A percentile compares a stretch with the other conserved stretches of the same genome.
Conservation (phyloP, 1,140 invertebrate genomes). For the Drosophila orosa region DNA sequence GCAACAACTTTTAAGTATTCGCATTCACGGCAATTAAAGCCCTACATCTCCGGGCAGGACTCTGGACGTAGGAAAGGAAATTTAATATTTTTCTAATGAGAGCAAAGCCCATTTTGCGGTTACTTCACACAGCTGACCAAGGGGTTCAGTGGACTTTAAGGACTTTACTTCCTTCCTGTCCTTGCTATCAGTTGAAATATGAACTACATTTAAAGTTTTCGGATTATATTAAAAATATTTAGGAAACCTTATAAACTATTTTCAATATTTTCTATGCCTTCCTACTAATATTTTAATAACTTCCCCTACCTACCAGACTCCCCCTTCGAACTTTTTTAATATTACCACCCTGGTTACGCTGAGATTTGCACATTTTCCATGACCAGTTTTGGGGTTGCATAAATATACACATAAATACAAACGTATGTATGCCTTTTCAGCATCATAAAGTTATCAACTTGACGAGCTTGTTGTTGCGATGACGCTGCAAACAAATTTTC, state of each 20-base stretch:
- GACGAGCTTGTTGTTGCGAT: slow-evolving; percentile 69
- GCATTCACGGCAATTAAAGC: slow-evolving; percentile 77
- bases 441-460: slow-evolving; percentile 77
- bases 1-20: slow-evolving; percentile 80
- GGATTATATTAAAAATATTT: background rate
- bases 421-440: slow-evolving; percentile 9
- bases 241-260: background rate
- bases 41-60: slow-evolving; percentile 7
- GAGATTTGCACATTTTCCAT: slow-evolving; percentile 36
- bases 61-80: slow-evolving; percentile 42
- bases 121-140: slow-evolving; percentile 61
- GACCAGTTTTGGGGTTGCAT: slow-evolving; percentile 50
- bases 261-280: background rate
- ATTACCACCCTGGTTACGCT: slow-evolving; percentile 6
- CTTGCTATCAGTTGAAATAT: background rate
- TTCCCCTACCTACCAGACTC: background rate
- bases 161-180: too few species aligned
- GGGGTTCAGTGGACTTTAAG: background rate
- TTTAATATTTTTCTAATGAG: slow-evolving; percentile 78
- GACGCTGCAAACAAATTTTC: slow-evolving; percentile 79
- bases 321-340: background rate
- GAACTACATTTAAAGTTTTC: background rate
- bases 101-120: slow-evolving; percentile 62
- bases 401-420: slow-evolving; percentile 15
- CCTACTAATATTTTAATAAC: background rate